Conservation (phyloP, 2,113 vertebrate genomes). For the Phrynosoma platyrhinos region DNA sequence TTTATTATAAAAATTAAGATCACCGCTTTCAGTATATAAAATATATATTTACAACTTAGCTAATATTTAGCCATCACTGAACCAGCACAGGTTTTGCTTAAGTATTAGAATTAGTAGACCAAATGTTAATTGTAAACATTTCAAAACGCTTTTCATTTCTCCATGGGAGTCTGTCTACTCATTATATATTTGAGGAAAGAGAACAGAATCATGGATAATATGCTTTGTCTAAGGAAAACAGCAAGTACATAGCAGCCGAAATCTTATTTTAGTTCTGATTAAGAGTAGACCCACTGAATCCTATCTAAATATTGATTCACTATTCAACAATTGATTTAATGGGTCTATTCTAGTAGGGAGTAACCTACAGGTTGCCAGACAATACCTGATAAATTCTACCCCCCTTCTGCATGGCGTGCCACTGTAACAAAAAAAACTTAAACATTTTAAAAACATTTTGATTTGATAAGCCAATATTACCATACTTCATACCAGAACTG, state of each 20-base stretch:
- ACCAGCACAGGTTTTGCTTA: background rate
- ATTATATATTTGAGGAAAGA: background rate
- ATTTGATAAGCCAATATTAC: background rate
- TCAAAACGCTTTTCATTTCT: slow-evolving; percentile 1
- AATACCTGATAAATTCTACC: background rate
- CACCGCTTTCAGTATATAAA: background rate
- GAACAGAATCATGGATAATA: background rate
- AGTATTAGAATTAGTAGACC: background rate
- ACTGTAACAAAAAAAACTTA: background rate
- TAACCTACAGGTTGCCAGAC: no score
- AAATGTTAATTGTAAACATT: background rate
- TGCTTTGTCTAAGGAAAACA: background rate
- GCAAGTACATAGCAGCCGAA: background rate
- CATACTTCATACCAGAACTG: background rate
- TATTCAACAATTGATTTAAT: no score
- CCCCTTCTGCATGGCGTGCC: background rate
- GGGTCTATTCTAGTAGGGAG: no score
- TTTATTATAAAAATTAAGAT: slow-evolving; percentile 21
- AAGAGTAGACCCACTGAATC: no score
- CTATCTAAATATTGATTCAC: no score
- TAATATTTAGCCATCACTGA: background rate
- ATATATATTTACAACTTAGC: background rate
- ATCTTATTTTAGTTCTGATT: no score
- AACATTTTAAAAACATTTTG: background rate
- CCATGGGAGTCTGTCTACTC: background rate